Evolutionary conservation across 2,888 invertebrate species (phyloP).

Genomic region (Diarsia mendica): DNA sequence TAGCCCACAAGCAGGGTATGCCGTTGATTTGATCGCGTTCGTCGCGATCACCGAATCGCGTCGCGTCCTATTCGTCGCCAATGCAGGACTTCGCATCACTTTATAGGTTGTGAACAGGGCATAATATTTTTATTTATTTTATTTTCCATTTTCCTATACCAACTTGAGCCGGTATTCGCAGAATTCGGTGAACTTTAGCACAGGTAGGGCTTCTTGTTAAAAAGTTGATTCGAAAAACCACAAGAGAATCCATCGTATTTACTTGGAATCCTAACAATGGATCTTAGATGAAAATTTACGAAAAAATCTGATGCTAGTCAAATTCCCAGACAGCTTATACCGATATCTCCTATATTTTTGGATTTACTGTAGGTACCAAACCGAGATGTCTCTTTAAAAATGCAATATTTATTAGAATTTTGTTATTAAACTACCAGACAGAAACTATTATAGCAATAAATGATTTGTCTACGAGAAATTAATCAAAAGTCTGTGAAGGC

Average conservation of each 20-base stretch:
- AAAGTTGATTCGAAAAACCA: not conserved
- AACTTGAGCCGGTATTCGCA: slow-evolving; percentile 1
- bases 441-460: not conserved
- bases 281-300: not conserved
- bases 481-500: not conserved
- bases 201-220: not conserved
- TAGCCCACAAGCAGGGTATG: no score
- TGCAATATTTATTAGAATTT: slow-evolving; percentile 6
- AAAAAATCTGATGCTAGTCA: not conserved
- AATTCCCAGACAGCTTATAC: slow-evolving; percentile 1
- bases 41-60: no score
- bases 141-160: slow-evolving; percentile 10
- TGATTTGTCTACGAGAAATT: not conserved
- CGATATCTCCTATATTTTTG: slow-evolving; percentile 8
- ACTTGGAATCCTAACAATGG: not conserved
- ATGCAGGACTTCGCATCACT: no score
- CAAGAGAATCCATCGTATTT: not conserved
- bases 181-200: not conserved
- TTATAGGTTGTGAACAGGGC: not conserved
- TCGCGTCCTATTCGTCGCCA: no score
- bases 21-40: no score
- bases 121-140: not conserved
- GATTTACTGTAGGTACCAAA: not conserved
- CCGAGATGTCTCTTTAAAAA: slow-evolving; percentile 18
- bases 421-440: not conserved